phyloP scores from a whole-genome alignment of 2,888 invertebrate species.

The Melipona beecheii region DNA sequence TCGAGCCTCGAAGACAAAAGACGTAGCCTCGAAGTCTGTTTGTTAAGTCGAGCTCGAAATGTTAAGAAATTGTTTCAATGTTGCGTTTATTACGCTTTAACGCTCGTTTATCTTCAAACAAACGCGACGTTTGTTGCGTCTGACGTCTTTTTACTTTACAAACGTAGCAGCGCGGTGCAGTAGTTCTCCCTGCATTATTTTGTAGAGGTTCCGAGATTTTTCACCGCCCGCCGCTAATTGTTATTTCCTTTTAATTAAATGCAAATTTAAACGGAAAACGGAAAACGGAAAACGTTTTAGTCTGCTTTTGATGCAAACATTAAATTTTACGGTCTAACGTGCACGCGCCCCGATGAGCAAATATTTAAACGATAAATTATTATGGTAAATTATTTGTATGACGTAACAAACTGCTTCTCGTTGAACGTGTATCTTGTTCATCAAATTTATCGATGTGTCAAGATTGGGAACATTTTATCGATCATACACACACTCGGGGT shows the following conservation, averaged over 20 bases:
- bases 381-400: too few species aligned
- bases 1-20: not conserved
- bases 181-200: not conserved
- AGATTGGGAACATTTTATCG: not conserved
- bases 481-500: not conserved
- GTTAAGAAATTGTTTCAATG: not conserved
- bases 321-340: not conserved
- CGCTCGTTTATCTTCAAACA: not conserved
- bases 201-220: not conserved
- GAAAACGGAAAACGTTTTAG: too few species aligned
- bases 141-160: not conserved
- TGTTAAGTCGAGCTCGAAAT: not conserved
- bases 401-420: too few species aligned
- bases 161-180: not conserved
- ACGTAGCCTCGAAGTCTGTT: not conserved
- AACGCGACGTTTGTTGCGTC: not conserved
- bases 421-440: not conserved
- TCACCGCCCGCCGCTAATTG: not conserved
- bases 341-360: too few species aligned
- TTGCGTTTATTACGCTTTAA: not conserved
- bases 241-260: not conserved
- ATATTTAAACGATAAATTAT: not conserved
- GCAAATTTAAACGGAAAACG: not conserved
- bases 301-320: not conserved
- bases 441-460: not conserved